Percentiles rank a stretch among this genome's conserved stretches.
Conservation (phyloP, 2,797 vertebrate genomes). For the Leontopithecus rosalia region DNA sequence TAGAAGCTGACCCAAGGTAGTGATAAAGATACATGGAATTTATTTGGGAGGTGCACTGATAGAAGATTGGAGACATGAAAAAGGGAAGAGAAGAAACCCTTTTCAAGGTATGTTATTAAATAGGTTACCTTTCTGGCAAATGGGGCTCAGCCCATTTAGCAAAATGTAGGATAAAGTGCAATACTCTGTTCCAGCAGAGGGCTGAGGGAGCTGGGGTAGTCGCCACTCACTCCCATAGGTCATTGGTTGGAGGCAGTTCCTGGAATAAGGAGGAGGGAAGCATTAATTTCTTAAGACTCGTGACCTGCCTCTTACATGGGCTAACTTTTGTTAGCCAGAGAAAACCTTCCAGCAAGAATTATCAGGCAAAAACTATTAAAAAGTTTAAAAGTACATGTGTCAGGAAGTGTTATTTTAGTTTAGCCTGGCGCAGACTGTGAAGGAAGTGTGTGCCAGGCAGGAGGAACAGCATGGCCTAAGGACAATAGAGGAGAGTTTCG, state of each 20-base stretch:
- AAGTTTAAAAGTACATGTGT: neutral
- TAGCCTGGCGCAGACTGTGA: neutral
- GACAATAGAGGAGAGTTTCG: neutral
- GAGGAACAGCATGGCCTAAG: neutral
- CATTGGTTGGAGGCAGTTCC: neutral
- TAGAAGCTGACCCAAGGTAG: neutral
- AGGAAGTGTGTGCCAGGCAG: neutral
- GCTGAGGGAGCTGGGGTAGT: no score
- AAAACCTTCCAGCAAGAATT: neutral
- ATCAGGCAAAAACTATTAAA: neutral
- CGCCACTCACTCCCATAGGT: no score
- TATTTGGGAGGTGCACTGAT: neutral
- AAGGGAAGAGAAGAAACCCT: neutral
- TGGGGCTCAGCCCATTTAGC: neutral
- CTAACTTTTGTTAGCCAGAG: neutral
- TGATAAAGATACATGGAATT: neutral
- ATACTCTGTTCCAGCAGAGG: no score
- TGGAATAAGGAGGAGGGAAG: neutral
- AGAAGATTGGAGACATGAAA: neutral
- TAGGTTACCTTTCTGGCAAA: neutral
- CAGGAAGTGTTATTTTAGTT: neutral
- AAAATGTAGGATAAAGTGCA: neutral
- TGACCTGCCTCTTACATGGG: neutral
- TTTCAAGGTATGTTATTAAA: neutral
- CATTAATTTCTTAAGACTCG: neutral